A percentile compares a stretch with the other conserved stretches of the same genome.
Conservation (phyloP, 2,797 vertebrate genomes). For the Syngnathus acus region DNA sequence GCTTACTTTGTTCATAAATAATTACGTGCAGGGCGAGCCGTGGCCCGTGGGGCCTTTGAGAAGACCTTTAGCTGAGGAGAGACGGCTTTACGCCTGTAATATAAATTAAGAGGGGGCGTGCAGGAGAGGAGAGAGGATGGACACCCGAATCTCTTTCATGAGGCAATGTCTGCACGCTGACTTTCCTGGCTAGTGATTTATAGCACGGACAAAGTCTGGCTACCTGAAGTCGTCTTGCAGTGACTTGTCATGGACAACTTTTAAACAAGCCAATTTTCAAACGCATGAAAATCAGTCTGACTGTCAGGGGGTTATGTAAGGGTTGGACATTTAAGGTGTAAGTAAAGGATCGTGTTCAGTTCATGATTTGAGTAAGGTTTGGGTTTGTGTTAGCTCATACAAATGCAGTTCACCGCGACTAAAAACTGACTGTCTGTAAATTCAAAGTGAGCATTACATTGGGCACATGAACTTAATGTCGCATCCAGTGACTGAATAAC, state of each 20-base stretch:
- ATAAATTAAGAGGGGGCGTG: conserved; percentile 54
- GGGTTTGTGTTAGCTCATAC: neutral
- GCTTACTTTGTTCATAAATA: conserved; percentile 61
- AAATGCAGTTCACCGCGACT: neutral
- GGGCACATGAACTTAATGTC: neutral
- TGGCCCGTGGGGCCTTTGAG: conserved; percentile 53
- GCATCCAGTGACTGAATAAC: neutral
- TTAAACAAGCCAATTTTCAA: conserved; percentile 19
- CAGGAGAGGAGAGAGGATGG: conserved; percentile 29
- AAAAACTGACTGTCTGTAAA: neutral
- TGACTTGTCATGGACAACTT: conserved; percentile 21
- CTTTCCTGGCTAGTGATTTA: conserved; percentile 40
- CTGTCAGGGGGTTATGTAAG: neutral
- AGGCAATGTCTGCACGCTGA: conserved; percentile 27
- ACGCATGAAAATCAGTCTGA: too few relatives aligned
- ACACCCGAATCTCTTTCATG: conserved; percentile 46
- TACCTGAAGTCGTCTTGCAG: conserved; percentile 3
- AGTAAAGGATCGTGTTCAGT: neutral
- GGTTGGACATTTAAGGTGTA: neutral
- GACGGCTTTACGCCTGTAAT: conserved; percentile 64
- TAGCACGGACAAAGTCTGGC: conserved; percentile 8
- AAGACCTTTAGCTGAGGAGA: conserved; percentile 56
- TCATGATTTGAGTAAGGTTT: neutral
- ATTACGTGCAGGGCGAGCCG: conserved; percentile 48
- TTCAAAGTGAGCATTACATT: neutral